A percentile compares a stretch with the other conserved stretches of the same genome.
These are phyloP conservation scores for Echinometra lucunter DNA, from an alignment of 53 echinoderm and acorn worm species.

Conservation along the genomic window DNA sequence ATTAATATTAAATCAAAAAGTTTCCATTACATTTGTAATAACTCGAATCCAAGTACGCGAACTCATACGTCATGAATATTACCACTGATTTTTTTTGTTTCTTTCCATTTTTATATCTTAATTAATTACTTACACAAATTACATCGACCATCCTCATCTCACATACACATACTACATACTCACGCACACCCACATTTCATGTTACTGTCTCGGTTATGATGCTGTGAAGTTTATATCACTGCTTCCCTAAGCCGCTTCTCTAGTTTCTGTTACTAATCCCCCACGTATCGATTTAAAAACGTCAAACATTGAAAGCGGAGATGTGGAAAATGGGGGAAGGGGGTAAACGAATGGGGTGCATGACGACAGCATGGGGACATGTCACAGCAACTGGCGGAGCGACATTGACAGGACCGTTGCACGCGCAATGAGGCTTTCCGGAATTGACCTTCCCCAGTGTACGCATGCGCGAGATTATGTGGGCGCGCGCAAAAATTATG, in stretches of 20 bases:
- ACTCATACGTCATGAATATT: too few relatives aligned
- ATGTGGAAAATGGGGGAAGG: conserved; percentile 16
- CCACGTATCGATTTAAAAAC: conserved; percentile 2
- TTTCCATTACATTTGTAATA: too few relatives aligned
- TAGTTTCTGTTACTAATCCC: conserved; percentile 41
- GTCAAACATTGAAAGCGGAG: conserved; percentile 9
- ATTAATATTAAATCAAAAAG: too few relatives aligned
- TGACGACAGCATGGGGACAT: not conserved
- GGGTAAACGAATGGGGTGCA: not conserved
- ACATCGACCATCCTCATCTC: too few relatives aligned
- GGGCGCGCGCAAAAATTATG: not conserved
- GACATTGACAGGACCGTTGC: not conserved
- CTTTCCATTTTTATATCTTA: too few relatives aligned
- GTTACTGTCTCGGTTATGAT: not conserved
- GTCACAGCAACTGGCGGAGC: not conserved
- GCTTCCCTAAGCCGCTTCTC: not conserved
- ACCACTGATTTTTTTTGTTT: too few relatives aligned
- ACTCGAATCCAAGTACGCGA: too few relatives aligned
- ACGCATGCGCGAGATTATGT: not conserved
- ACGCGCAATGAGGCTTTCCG: not conserved
- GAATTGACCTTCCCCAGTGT: not conserved
- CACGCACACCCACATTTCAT: not conserved
- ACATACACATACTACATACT: not conserved
- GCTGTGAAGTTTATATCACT: not conserved
- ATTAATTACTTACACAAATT: too few relatives aligned